Base-by-base conservation (phyloP, 2,888 invertebrate genomes). In the Rhamnusium bicolor region DNA sequence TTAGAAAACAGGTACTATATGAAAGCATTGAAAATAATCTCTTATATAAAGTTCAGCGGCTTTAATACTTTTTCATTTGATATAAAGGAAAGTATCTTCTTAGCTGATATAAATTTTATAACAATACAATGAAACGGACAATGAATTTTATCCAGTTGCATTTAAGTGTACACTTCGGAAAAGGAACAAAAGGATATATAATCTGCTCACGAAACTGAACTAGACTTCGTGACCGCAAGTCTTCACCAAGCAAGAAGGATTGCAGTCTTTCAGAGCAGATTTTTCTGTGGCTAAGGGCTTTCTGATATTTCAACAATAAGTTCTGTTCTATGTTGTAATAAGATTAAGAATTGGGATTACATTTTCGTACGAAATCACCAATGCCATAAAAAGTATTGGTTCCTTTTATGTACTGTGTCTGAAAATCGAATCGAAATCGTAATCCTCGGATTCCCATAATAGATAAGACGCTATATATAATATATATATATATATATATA, bases 221-320 rank as follows among this genome's bases (percentile, higher is more conserved):
- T 24, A 40, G 63, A 65, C 46, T 60, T 56, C 40, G 63, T 70
- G 66, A 73, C 60, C 61, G 54, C 54, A 51, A 58, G 16, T 58
- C 58, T 58, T 29, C 6, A 49, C 32, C 32, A 32, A 32, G 32
- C 32, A 32, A 32, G 32, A 32, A 32, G 29, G 29, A 29, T 29
- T 29, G 1, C 7, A 29, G 32, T 10, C 32, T 49, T 49, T 58
- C 58, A 58, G 14, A n/a, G 27, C 10, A 54, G 58, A 58, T n/a
- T 58, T 14, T 62, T 53, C 18, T 18, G 32, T 49, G 51, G 47
- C 58, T 29, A 62, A 32, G 29, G 27, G 32, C 40, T 61, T 24
- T 53, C 51, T 32, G 27, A 58, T 46, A 58, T 68, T 68, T 68
- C 58, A 19, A 18, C 58, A 60, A 60, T 58, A 58, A 58, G 27